phyloP scores from a whole-genome alignment of 2,797 vertebrate genomes.

The Anabas testudineus region DNA sequence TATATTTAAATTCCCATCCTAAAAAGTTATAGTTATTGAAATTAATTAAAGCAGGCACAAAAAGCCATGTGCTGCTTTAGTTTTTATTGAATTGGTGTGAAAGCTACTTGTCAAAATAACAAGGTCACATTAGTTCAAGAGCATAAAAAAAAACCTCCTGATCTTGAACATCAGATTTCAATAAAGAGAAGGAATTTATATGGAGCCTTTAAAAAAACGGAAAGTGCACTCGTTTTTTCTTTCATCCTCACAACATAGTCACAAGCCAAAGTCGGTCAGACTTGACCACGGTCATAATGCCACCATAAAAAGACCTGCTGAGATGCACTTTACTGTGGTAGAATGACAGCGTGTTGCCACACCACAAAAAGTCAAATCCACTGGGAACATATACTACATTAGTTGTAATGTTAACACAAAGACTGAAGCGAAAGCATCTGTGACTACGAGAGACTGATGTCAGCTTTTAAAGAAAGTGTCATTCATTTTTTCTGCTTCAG shows the following conservation, averaged over 20 bases:
- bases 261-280: slow-evolving; percentile 10
- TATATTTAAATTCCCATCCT: not conserved
- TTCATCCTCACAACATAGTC: slow-evolving; percentile 14
- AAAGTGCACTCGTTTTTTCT: not conserved
- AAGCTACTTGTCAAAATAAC: not conserved
- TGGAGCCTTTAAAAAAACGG: slow-evolving; percentile 5
- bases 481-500: slow-evolving; percentile 39
- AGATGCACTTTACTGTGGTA: not conserved
- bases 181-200: not conserved
- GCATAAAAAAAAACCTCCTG: not conserved
- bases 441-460: slow-evolving; percentile 25
- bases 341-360: not conserved
- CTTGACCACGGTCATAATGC: slow-evolving; percentile 38
- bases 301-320: slow-evolving; percentile 7
- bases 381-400: not conserved
- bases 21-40: too few relatives aligned
- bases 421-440: not conserved
- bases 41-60: too few relatives aligned
- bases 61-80: not conserved
- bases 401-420: not conserved
- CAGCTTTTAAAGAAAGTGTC: slow-evolving; percentile 25
- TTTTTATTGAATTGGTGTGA: too few relatives aligned
- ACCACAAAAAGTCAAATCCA: not conserved
- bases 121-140: not conserved
- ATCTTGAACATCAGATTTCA: not conserved